Evolutionary conservation across 64 coral and sea anemone genomes (phyloP), one percentile per base, ranked within the genome.

Genomic region (Exaiptasia diaphana): DNA sequence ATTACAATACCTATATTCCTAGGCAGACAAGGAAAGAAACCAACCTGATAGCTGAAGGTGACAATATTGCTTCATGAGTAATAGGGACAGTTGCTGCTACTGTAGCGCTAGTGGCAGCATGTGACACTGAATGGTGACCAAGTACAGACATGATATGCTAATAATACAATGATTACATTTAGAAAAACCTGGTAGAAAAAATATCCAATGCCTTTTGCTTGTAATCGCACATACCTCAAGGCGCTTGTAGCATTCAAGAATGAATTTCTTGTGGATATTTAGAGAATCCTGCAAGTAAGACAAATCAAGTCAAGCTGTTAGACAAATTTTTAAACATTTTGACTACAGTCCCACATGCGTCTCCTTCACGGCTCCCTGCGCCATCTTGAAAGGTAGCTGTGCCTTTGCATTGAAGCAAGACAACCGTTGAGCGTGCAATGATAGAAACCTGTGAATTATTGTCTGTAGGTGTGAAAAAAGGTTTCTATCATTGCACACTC

Each of bases 181-280:
- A 31, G 22, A 31, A n/a, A 44, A 41, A 5, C 42, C 70, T 74
- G 18, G 24, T 12, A 33, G 14, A 68, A 68, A 52, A n/a, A 52
- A 52, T 12, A n/a, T 52, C 10, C 49, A 52, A 52, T 52, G 49
- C 49, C 49, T 52, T 52, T 52, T 52, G 49, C 10, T n/a, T 52
- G 49, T 12, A n/a, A 55, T 5, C 17, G 7, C 17, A 55, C 73
- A 30, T 79, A 94, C 91, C 73, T 94, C 86, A 80, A 94, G 91
- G 73, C 86, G 81, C 24, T 83, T 94, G 80, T 94, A 94, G 33
- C 91, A 94, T 78, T 94, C 91, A 64, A 89, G 73, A 33, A 94
- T 94, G 39, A 94, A 94, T 49, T 88, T 89, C 86, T 94, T 94
- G 74, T 94, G 91, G 57, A 84, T 89, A 34, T 79, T 79, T 14